These are phyloP conservation scores for Laothoe populi DNA, from an alignment of 2,888 invertebrate species.

Conservation along the genomic window DNA sequence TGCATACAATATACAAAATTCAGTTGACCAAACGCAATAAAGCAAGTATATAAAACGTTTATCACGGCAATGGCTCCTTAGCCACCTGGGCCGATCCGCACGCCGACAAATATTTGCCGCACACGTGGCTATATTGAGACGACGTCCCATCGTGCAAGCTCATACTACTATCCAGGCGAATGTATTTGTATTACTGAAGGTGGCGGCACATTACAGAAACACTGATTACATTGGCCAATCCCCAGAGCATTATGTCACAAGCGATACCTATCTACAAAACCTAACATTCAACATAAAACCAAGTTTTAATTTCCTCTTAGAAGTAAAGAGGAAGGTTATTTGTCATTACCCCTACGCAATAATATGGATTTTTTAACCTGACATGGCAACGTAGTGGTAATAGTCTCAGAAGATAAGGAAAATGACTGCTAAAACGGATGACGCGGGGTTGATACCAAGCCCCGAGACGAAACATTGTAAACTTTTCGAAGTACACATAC, in stretches of 20 bases:
- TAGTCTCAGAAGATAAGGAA: too few species aligned
- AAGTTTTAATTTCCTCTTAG: too few species aligned
- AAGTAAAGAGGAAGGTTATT: too few species aligned
- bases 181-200: neutral
- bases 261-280: too few species aligned
- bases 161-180: neutral
- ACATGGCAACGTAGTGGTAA: too few species aligned
- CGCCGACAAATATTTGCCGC: slow-evolving; percentile 8
- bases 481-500: too few species aligned
- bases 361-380: too few species aligned
- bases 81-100: neutral
- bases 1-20: neutral
- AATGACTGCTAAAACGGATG: too few species aligned
- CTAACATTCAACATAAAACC: too few species aligned
- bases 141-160: neutral
- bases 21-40: neutral
- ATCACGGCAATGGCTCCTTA: neutral
- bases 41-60: slow-evolving; percentile 8
- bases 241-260: slow-evolving; percentile 3
- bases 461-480: too few species aligned
- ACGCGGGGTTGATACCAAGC: too few species aligned
- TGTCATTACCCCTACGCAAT: too few species aligned
- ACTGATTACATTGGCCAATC: slow-evolving; percentile 7
- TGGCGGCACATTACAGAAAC: neutral
- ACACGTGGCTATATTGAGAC: slow-evolving; percentile 10